Evolutionary conservation across 2,797 vertebrate species (phyloP).

Genomic region (Anomalospiza imberbis): DNA sequence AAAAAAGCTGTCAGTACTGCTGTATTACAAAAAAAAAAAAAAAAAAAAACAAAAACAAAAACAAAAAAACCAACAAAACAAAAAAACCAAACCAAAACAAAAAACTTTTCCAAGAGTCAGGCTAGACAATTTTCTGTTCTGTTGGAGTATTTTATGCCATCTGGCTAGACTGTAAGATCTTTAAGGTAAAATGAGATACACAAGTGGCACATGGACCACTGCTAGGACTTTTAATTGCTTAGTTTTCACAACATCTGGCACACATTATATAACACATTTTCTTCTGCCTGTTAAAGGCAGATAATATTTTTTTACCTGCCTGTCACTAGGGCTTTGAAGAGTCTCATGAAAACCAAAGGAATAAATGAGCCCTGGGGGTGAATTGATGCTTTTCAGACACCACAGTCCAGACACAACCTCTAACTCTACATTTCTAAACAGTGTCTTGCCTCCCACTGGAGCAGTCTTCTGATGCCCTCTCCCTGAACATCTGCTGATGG

Average conservation of each 20-base stretch:
- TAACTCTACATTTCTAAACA: not conserved
- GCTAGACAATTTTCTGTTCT: not conserved
- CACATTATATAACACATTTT: not conserved
- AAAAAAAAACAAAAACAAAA: not conserved
- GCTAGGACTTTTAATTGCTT: constrained; percentile 13
- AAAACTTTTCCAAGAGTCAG: not conserved
- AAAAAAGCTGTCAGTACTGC: not conserved
- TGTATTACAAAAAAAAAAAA: not conserved
- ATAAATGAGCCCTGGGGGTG: not conserved
- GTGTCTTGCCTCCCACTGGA: not conserved
- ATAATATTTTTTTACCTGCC: constrained; percentile 44
- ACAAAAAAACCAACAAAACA: no score
- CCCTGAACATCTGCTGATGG: constrained; percentile 10
- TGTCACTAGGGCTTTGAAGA: not conserved
- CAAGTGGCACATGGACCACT: not conserved
- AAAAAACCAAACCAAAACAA: no score
- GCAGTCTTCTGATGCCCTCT: not conserved
- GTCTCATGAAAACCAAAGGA: not conserved
- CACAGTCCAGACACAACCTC: not conserved
- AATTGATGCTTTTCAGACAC: not conserved
- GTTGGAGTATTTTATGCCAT: not conserved
- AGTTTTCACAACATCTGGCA: constrained; percentile 32
- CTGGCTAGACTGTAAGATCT: constrained; percentile 20
- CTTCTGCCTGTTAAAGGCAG: not conserved
- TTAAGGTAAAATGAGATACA: not conserved